Evolutionary conservation across 1,140 invertebrate genomes (phyloP), one percentile per base, ranked within the genome.

Genomic region (Phymorhynchus buccinoides): DNA sequence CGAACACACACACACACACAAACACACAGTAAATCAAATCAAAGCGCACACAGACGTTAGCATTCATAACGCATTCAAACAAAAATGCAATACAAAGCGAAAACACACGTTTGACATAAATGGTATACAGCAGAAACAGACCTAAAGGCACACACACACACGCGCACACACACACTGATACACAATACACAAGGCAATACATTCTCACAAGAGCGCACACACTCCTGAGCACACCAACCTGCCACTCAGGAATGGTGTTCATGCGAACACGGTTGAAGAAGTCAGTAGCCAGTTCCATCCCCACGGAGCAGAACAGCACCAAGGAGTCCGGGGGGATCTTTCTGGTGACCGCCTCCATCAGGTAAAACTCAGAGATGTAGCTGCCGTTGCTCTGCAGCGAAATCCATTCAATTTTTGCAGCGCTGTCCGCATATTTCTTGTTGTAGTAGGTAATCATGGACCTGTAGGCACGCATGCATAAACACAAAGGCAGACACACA

Each of bases 241-340:
- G 92, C 86, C 89, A 89, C 92, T 90, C 88, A 95, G 94, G 88
- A 75, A 93, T 91, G 86, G 91, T 92, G 84, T 93, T 93, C 89
- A 93, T 91, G 85, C 90, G 91, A 73, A 92, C 91, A 81, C 93
- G 89, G 86, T 97, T 98, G 30, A 98, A 94, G 92, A 97, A 98
- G 90, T 98, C 97, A 62, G 95, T 90, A 83, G 95, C 95, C 79
- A 97, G 94, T 89, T 96, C 95, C 92, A 96, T 93, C 30, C 89
- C 91, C 18, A 91, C 87, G 35, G 87, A 90, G 62, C 90, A 90
- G 39, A 91, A 85, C 4, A 93, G 62, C 6, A 94, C 82, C 30
- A 94, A 84, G 1, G 91, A 88, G 66, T 90, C 90, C 27, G 85
- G 80, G 0, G 85, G 75, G 66, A 97, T 95, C 91, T 97, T 97